Evolutionary conservation across 2,113 vertebrate genomes (phyloP).

Genomic region (Hemichromis elongatus): DNA sequence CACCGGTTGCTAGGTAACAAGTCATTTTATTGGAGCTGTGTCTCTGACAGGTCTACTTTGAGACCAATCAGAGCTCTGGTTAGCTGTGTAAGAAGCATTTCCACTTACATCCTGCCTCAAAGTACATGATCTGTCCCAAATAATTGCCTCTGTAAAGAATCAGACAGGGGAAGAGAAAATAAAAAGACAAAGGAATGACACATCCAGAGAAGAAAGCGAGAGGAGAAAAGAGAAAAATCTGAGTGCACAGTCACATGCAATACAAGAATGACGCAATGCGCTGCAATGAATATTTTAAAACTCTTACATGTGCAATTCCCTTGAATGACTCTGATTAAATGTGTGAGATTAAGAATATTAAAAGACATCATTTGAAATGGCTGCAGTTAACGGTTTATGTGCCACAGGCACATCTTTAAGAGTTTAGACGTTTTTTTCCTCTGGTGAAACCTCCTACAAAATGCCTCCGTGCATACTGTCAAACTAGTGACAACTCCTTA

Average conservation of each 20-base stretch:
- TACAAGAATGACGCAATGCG: conserved; percentile 1
- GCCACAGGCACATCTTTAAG: not conserved
- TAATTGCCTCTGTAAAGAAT: not conserved
- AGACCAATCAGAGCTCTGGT: conserved; percentile 49
- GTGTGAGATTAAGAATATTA: conserved; percentile 17
- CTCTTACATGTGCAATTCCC: not conserved
- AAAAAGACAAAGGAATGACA: not conserved
- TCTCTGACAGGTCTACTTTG: conserved; percentile 20
- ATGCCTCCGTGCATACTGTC: conserved; percentile 13
- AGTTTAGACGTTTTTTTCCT: not conserved
- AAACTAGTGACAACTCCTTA: conserved; percentile 10
- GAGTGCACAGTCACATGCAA: not conserved
- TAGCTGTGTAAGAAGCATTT: conserved; percentile 26
- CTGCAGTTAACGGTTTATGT: not conserved
- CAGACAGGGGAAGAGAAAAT: not conserved
- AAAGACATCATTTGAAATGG: not conserved
- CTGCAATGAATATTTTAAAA: not conserved
- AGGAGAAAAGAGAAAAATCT: not conserved
- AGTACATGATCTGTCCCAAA: conserved; percentile 41
- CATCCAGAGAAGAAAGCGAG: not conserved
- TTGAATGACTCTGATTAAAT: not conserved
- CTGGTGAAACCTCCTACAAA: not conserved
- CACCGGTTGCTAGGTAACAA: conserved; percentile 63
- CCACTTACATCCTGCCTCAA: conserved; percentile 9
- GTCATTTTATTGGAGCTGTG: not conserved